Conservation (phyloP, 2,113 vertebrate genomes). For the Ivindomyrus marchei region DNA sequence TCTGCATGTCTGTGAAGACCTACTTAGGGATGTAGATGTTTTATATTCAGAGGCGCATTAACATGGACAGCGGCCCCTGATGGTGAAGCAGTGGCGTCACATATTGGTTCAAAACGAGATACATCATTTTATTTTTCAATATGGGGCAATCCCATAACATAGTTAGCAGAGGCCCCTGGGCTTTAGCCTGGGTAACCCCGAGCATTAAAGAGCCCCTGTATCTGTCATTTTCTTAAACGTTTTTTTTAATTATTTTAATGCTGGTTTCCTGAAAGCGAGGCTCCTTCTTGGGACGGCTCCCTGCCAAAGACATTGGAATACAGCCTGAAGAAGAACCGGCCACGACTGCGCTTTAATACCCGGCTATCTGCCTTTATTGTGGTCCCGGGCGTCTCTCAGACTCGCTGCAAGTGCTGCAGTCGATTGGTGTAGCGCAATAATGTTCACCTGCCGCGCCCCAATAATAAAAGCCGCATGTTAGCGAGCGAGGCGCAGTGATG, state of each 20-base stretch:
- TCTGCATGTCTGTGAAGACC: not conserved
- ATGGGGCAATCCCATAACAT: not conserved
- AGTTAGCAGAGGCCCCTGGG: not conserved
- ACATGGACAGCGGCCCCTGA: not conserved
- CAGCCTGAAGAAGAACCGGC: not conserved
- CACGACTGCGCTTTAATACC: not conserved
- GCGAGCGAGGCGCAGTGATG: not conserved
- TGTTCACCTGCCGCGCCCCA: not conserved
- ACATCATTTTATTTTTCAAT: not conserved
- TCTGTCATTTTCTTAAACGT: not conserved
- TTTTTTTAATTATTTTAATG: not conserved
- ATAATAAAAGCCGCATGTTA: not conserved
- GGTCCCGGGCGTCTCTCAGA: not conserved
- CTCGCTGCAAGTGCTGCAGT: not conserved
- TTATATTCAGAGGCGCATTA: not conserved
- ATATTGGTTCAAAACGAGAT: not conserved
- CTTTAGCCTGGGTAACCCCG: not conserved
- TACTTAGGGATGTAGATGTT: not conserved
- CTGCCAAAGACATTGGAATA: not conserved
- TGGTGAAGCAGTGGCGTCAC: not conserved
- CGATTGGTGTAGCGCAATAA: not conserved
- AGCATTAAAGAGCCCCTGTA: not conserved
- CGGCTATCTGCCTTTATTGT: not conserved
- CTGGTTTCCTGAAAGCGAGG: not conserved
- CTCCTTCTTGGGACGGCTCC: not conserved